Evolutionary conservation across 2,888 invertebrate genomes (phyloP).

Genomic region (Dicyrtomina minuta): DNA sequence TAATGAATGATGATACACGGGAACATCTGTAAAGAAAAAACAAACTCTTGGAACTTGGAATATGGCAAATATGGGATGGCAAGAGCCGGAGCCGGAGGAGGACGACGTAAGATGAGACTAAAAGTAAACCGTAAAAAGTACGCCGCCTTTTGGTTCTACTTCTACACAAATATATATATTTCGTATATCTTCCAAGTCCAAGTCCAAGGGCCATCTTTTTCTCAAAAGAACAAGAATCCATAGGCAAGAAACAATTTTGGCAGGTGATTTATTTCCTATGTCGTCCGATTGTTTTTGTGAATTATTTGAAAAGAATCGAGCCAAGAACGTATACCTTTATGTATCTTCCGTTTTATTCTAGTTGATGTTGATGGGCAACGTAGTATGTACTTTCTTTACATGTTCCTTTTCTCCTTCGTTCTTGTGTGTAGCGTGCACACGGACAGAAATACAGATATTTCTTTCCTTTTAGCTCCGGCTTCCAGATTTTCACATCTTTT

Average conservation of each 20-base stretch:
- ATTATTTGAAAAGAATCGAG: conserved; percentile 42
- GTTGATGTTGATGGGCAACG: conserved; percentile 24
- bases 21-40: no score
- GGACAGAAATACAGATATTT: no score
- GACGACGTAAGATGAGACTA: not conserved
- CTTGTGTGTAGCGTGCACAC: no score
- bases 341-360: conserved; percentile 11
- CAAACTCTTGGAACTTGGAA: no score
- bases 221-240: conserved; percentile 19
- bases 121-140: no score
- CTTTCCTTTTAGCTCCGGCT: no score
- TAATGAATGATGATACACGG: no score
- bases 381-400: conserved; percentile 19
- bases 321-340: conserved; percentile 15
- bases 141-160: no score
- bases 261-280: conserved; percentile 49
- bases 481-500: no score
- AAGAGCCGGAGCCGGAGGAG: not conserved
- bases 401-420: conserved; percentile 15
- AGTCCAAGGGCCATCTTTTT: conserved; percentile 19
- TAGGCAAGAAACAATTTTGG: conserved; percentile 44
- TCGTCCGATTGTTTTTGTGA: conserved; percentile 50
- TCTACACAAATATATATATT: no score
- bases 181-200: conserved; percentile 6
- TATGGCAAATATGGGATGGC: not conserved